These are phyloP conservation scores for Rhinoraja longicauda DNA, from an alignment of 2,797 vertebrate genomes.

Conservation along the genomic window DNA sequence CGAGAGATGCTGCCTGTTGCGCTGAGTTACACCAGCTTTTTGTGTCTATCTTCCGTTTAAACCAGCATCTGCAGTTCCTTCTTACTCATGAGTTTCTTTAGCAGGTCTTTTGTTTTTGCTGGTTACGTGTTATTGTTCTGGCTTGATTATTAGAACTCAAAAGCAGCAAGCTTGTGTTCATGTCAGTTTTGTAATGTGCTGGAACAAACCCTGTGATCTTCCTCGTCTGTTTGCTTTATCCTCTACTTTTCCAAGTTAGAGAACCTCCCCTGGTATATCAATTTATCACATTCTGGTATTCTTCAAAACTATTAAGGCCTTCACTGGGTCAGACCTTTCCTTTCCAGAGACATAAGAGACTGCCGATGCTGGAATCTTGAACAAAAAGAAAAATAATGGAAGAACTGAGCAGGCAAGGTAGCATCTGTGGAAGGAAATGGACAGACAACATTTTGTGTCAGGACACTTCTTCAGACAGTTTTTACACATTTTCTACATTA, in stretches of 20 bases:
- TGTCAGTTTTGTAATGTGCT: not conserved
- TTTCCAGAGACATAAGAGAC: not conserved
- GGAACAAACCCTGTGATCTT: not conserved
- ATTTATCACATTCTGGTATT: not conserved
- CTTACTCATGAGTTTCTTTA: no score
- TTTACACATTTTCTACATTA: not conserved
- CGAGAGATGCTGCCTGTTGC: no score
- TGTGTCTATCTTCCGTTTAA: no score
- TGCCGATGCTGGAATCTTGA: no score
- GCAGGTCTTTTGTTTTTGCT: no score
- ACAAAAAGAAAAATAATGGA: no score
- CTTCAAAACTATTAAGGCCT: not conserved
- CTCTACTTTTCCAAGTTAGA: not conserved
- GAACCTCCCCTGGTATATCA: not conserved
- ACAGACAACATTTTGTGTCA: no score
- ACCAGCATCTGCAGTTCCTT: no score
- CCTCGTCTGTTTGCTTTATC: not conserved
- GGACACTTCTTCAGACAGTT: no score
- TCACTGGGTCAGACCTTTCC: not conserved
- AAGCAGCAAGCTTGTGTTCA: not conserved
- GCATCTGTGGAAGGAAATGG: no score
- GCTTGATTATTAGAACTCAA: not conserved
- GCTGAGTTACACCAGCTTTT: no score
- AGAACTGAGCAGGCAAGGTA: no score
- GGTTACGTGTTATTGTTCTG: not conserved